A percentile compares a stretch with the other conserved stretches of the same genome.
These are phyloP conservation scores for Melipona beecheii DNA, from an alignment of 2,888 invertebrate genomes.

Conservation along the genomic window DNA sequence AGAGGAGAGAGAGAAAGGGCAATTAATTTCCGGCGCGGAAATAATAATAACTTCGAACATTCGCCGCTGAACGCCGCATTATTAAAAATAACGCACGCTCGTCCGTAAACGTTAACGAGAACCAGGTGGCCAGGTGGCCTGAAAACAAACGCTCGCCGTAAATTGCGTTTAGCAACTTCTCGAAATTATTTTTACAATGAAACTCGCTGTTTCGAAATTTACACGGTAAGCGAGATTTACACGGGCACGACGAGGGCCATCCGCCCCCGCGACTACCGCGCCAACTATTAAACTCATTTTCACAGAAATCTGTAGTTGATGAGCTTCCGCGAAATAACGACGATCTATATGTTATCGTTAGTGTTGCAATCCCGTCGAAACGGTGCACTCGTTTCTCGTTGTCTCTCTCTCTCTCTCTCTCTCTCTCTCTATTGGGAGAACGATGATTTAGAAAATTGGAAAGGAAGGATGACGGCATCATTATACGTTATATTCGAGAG, in stretches of 20 bases:
- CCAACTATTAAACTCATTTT: slow-evolving; percentile 44
- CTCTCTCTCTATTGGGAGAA: neutral
- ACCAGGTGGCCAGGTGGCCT: no score
- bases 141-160: slow-evolving; percentile 12
- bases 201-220: slow-evolving; percentile 27
- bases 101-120: slow-evolving; percentile 16
- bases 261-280: slow-evolving; percentile 7
- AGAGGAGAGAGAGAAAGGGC: neutral
- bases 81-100: slow-evolving; percentile 20
- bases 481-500: slow-evolving; percentile 12
- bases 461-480: neutral
- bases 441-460: slow-evolving; percentile 8
- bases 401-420: neutral
- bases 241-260: neutral
- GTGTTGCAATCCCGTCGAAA: slow-evolving; percentile 6
- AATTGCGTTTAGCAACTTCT: slow-evolving; percentile 28
- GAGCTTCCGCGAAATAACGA: slow-evolving; percentile 40
- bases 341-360: slow-evolving; percentile 33
- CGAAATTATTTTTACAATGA: slow-evolving; percentile 37
- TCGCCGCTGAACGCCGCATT: slow-evolving; percentile 8
- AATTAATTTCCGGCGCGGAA: slow-evolving; percentile 10
- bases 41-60: slow-evolving; percentile 15
- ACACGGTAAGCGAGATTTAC: slow-evolving; percentile 18
- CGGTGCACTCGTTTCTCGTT: neutral
- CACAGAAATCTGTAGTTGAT: slow-evolving; percentile 36